Base-by-base conservation (phyloP, 2,113 vertebrate genomes). In the Hyperoodon ampullatus region DNA sequence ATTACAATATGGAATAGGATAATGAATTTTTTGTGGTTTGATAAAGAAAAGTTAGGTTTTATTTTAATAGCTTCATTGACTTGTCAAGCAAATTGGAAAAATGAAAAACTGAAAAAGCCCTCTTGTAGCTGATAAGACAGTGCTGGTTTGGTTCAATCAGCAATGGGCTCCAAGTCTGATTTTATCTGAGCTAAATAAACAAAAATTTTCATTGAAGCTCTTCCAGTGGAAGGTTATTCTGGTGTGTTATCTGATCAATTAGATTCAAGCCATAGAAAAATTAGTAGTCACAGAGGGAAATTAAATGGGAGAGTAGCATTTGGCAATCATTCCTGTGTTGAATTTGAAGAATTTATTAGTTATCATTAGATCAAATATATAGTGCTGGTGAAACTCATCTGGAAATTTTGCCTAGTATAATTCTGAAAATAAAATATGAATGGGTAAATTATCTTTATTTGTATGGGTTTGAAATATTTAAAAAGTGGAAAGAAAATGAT, bases 11-110 rank as follows among this genome's bases (percentile, higher is more conserved):
- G 53, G 30, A 83, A 39, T 87, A 83, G 58, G 75, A 91, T 19
- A 83, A 80, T 92, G 71, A n/a, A 16, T 87, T 87, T 92, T 90
- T 84, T 78, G 8, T 91, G n/a, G n/a, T 87, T 95, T 88, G n/a
- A 58, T 83, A 50, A 60, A 60, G 44, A 94, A 35, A 80, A 90
- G 33, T 89, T 85, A 65, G 63, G 9, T 74, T 94, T 91, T 94
- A 70, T 86, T 74, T 85, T 86, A 95, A 85, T 74, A 74, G 70
- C 1, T 1, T 75, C 14, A 58, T 91, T 77, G 66, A 93, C 42
- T 91, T 93, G 35, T 65, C 55, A 82, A 68, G 42, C 42, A 61
- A 81, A 92, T 80, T 78, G 44, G 28, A 88, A 77, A 86, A 75
- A 28, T 50, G 63, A 88, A 70, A 85, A 87, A 28, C 13, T 63